Percentiles rank a stretch among this genome's conserved stretches.
phyloP scores from a whole-genome alignment of 2,888 invertebrate species.

The Scelioninae gen. 1 region DNA sequence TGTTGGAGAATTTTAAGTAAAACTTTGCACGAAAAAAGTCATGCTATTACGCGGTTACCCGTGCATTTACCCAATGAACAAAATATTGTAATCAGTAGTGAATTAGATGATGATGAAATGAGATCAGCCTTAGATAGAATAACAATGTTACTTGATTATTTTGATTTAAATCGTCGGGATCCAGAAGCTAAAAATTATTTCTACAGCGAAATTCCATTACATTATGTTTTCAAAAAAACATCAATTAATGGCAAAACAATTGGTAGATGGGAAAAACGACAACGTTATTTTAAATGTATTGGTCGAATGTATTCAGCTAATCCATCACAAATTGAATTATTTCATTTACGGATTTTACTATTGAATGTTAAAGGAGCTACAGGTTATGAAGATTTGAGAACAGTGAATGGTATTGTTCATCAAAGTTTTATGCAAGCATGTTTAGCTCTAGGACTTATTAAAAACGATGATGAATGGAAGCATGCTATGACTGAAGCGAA shows the following conservation, averaged over 20 bases:
- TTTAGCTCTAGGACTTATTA: constrained; percentile 11
- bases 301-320: constrained; percentile 13
- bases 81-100: background rate
- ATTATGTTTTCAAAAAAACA: constrained; percentile 8
- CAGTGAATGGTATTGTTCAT: background rate
- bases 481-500: constrained; percentile 17
- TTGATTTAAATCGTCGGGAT: constrained; percentile 8
- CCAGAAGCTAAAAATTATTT: constrained; percentile 25
- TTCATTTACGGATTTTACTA: constrained; percentile 17
- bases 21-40: constrained; percentile 3
- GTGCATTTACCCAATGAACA: constrained; percentile 15
- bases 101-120: background rate
- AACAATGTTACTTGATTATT: constrained; percentile 14
- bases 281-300: constrained; percentile 10
- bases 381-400: constrained; percentile 14
- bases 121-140: background rate
- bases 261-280: constrained; percentile 14
- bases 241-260: background rate
- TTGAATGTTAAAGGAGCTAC: constrained; percentile 8
- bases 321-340: constrained; percentile 27
- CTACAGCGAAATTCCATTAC: constrained; percentile 32
- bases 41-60: background rate
- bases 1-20: background rate
- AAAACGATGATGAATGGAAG: constrained; percentile 27
- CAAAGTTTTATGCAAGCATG: constrained; percentile 1